Evolutionary conservation across 2,113 vertebrate species (phyloP), one percentile per base, ranked within the genome.

Genomic region (Isurus oxyrinchus): DNA sequence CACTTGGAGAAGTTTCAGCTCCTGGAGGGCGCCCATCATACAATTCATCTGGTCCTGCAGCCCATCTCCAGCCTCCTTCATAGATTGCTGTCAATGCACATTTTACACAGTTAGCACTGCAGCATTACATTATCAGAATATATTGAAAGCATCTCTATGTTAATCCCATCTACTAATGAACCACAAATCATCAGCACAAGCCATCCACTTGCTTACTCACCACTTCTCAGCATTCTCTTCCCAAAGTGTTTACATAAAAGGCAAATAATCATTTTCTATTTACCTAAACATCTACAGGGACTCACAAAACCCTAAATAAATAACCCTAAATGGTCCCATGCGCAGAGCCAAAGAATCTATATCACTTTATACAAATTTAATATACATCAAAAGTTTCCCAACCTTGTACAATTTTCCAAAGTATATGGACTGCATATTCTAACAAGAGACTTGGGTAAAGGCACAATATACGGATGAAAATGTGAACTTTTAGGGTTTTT

Each of bases 21-120:
- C 99, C 97, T 99, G 99, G 88, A 99, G 98, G 0, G 99, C 99
- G 0, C 99, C 99, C 99, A 99, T 99, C 99, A 99, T 99, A 97
- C 98, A 98, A 97, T 98, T 99, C 99, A 99, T 99, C 98, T 99
- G 99, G 96, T 98, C 98, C 44, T 99, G 99, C 97, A 99, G 98
- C 96, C 98, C 99, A 98, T 99, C 99, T 0, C 99, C 99, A 8
- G 99, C 98, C 97, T 99, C 99, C 97, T 99, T 99, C 99, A 99
- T 99, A 97, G 98, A 99, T 4, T 99, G 96, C 97, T 98, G 96
- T 27, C 96, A 96, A 91, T 25, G 44, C 44, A 95, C 94, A 95
- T 72, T 69, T 53, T 59, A 72, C 25, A 72, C 94, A 21, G 16
- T 95, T 72, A 95, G 66, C 49, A 94, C 90, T 7, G 59, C 59